A percentile compares a stretch with the other conserved stretches of the same genome.
Conservation (phyloP, 2,797 vertebrate species). For the Malurus leucopterus region DNA sequence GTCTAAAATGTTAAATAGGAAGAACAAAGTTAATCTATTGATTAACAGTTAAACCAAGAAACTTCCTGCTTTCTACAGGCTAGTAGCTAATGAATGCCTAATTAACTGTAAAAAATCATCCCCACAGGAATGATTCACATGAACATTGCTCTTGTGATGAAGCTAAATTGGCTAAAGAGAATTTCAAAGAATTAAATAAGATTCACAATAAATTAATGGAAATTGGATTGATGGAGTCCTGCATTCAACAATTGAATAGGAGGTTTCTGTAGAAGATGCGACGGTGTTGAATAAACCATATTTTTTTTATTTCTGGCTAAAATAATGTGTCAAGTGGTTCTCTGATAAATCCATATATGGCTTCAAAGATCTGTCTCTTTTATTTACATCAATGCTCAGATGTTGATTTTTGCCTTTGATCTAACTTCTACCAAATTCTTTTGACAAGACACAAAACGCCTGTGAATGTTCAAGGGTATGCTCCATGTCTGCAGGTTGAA, state of each 20-base stretch:
- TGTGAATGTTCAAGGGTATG: neutral
- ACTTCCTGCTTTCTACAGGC: neutral
- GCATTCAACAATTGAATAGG: neutral
- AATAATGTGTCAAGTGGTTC: neutral
- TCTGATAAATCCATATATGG: neutral
- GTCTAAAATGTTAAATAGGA: neutral
- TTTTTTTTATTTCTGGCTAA: neutral
- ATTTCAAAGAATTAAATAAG: neutral
- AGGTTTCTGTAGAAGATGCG: neutral
- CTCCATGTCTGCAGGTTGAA: neutral
- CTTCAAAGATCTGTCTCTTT: neutral
- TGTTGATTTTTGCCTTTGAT: neutral
- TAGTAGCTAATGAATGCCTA: conserved; percentile 1
- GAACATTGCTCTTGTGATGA: neutral
- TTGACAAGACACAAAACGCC: neutral
- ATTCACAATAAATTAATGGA: neutral
- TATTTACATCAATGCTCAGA: neutral
- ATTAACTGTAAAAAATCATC: neutral
- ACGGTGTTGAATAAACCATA: neutral
- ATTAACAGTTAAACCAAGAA: neutral
- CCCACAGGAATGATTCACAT: neutral
- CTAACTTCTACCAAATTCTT: neutral
- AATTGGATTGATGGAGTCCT: neutral
- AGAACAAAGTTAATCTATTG: neutral
- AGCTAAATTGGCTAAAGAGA: neutral